These are phyloP conservation scores for Drosophila tani DNA, from an alignment of 1,140 invertebrate species.

Conservation along the genomic window DNA sequence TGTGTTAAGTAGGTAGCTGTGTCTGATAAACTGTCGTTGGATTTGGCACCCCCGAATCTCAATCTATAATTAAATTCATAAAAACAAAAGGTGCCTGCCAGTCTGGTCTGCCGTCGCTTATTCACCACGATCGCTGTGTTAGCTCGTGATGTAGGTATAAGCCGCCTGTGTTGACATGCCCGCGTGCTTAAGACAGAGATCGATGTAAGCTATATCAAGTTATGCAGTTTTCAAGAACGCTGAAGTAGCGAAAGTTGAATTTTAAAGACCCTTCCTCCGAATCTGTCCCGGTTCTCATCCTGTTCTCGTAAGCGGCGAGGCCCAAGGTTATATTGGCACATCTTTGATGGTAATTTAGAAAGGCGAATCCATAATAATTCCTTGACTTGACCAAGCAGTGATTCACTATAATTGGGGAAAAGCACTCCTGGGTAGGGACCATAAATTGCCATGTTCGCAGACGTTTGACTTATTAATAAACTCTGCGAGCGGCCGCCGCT, in stretches of 20 bases:
- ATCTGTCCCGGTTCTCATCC: background rate
- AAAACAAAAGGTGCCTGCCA: slow-evolving; percentile 7
- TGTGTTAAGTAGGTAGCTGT: background rate
- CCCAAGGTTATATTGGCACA: slow-evolving; percentile 47
- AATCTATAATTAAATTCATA: slow-evolving; percentile 16
- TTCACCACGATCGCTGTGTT: background rate
- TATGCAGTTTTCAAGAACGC: background rate
- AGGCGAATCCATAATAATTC: slow-evolving; percentile 43
- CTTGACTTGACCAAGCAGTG: background rate
- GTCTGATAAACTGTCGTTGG: background rate
- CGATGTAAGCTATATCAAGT: background rate
- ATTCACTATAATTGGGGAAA: slow-evolving; percentile 11
- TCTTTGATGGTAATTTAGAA: slow-evolving; percentile 47
- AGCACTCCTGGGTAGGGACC: background rate
- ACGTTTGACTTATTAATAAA: slow-evolving; percentile 15
- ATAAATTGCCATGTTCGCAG: slow-evolving; percentile 19
- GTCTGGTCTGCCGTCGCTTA: slow-evolving; percentile 10
- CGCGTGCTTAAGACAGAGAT: background rate
- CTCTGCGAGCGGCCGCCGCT: background rate
- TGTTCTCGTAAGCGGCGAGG: background rate
- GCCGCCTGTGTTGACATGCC: slow-evolving; percentile 3
- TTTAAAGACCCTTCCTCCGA: background rate
- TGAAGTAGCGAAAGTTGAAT: background rate
- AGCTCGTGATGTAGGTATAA: slow-evolving; percentile 5
- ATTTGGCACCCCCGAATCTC: background rate